Evolutionary conservation across 2,113 vertebrate species (phyloP).

Genomic region (Pterocles gutturalis): DNA sequence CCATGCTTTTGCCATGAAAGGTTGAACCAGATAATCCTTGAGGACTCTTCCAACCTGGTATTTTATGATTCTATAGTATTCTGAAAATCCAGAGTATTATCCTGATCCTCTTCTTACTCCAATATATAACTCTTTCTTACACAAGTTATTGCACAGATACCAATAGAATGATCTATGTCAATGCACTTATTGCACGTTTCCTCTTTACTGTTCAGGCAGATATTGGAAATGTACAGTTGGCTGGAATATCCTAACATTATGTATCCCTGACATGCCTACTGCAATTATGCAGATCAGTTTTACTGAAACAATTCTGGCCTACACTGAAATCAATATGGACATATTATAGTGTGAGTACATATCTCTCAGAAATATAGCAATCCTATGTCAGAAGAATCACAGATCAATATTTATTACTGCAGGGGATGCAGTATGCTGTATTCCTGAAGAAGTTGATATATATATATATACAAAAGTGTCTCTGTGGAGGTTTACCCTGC

Average conservation of each 20-base stretch:
- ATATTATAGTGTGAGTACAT: not conserved
- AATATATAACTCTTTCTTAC: not conserved
- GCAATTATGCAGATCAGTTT: not conserved
- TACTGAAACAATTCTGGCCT: not conserved
- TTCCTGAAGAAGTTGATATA: not conserved
- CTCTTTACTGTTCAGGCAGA: not conserved
- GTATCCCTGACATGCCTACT: not conserved
- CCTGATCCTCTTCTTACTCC: not conserved
- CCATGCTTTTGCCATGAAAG: too few species aligned
- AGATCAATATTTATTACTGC: slow-evolving; percentile 3
- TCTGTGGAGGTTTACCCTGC: not conserved
- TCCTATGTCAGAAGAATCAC: not conserved
- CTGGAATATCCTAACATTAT: not conserved
- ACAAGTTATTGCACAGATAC: not conserved
- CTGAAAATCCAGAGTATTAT: not conserved
- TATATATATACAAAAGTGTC: not conserved
- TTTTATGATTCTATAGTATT: not conserved
- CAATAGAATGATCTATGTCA: not conserved
- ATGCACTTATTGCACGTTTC: not conserved
- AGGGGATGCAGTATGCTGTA: not conserved
- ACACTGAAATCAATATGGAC: not conserved
- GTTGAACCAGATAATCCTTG: too few species aligned
- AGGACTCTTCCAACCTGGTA: too few species aligned
- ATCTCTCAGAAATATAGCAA: not conserved
- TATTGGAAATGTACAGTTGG: not conserved